Evolutionary conservation across 2,888 invertebrate genomes (phyloP), one percentile per base, ranked within the genome.

Genomic region (Hipparchia semele): DNA sequence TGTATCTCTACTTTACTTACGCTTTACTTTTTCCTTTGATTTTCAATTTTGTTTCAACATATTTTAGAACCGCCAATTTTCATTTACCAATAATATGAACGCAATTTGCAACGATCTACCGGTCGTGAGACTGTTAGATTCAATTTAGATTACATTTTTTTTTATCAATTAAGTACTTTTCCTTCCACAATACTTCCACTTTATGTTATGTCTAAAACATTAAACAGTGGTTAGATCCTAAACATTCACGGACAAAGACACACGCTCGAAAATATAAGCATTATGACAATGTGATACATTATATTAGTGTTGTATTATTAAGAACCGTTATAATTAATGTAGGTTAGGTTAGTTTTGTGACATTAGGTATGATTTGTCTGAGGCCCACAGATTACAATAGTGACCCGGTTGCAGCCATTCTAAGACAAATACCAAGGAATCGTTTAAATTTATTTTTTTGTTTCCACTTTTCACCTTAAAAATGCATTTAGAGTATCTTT

Each of bases 191-290:
- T 87, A 86, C 77, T 81, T 81, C 82, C 87, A 89, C 85, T 86
- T 90, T 86, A 90, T 85, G 85, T 88, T 86, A 90, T 85, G 85
- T 88, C 92, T 94, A 94, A 82, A 88, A 94, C 94, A 94, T 87
- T 91, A 82, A 93, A 92, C 89, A 89, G 90, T 91, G 92, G 90
- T 89, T 89, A 92, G 86, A 83, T 88, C 83, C 94, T 93, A 94
- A 90, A 94, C 92, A 94, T 90, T 90, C 89, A 94, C 89, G 90
- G 94, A 94, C 94, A 94, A 91, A 92, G 92, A 94, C 94, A 94
- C 94, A 94, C 94, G 93, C 94, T 93, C 91, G 91, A 89, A 92
- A 94, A 92, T 91, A 94, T 92, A 94, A 94, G 94, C 94, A 93
- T 89, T 94, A 94, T 94, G 94, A 94, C 92, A 92, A 93, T 92